Conservation (phyloP, 1,140 invertebrate species). For the Macrobrachium nipponense region DNA sequence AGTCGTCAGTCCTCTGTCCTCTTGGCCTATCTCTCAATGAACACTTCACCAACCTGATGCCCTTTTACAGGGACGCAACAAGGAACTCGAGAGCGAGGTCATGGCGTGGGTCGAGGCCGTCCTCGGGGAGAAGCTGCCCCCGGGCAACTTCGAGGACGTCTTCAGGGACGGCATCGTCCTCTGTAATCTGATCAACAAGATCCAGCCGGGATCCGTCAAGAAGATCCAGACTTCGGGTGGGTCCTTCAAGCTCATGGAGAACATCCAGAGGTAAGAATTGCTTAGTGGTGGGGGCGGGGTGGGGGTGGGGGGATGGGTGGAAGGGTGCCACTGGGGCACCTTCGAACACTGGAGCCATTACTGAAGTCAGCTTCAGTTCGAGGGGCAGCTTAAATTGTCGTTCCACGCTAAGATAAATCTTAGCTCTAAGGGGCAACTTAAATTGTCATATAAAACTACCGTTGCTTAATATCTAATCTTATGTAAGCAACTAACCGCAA, state of each 20-base stretch:
- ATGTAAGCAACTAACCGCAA: too few relatives aligned
- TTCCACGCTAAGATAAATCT: too few relatives aligned
- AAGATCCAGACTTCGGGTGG: constrained; percentile 96
- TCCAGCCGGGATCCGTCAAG: constrained; percentile 92
- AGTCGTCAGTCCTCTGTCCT: neutral
- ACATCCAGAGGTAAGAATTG: constrained; percentile 83
- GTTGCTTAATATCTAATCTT: too few relatives aligned
- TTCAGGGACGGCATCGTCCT: constrained; percentile 92
- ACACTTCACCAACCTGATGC: neutral
- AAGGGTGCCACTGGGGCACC: neutral
- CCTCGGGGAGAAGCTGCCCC: constrained; percentile 87
- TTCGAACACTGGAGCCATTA: neutral
- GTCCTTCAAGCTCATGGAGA: constrained; percentile 99
- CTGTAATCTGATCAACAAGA: constrained; percentile 95
- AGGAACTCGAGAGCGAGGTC: constrained; percentile 91
- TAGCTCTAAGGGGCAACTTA: too few relatives aligned
- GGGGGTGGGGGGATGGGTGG: too few relatives aligned
- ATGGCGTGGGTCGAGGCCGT: constrained; percentile 91
- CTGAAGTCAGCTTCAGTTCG: neutral
- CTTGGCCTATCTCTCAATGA: neutral
- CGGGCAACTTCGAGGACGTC: constrained; percentile 89
- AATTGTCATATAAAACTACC: too few relatives aligned
- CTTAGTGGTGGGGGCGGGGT: too few relatives aligned
- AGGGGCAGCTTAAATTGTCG: too few relatives aligned
- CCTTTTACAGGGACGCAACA: constrained; percentile 81